phyloP scores from a whole-genome alignment of 2,888 invertebrate genomes.

The Cantharis lateralis region DNA sequence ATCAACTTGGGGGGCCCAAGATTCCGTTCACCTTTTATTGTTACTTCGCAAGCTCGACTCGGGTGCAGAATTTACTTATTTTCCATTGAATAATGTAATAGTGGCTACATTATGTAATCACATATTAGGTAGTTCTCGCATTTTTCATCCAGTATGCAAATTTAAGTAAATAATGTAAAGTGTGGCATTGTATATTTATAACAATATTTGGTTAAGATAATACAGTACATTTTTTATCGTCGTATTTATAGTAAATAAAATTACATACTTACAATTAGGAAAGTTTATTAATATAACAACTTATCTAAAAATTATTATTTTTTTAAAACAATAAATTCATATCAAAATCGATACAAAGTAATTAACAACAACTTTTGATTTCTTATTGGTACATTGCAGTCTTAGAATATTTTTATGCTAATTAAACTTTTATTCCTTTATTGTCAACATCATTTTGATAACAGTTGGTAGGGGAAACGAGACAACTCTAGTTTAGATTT shows the following conservation, averaged over 20 bases:
- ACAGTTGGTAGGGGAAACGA: background rate
- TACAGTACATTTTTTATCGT: background rate
- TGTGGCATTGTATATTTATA: background rate
- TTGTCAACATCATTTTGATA: background rate
- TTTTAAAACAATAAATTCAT: background rate
- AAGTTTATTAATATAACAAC: background rate
- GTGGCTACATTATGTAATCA: background rate
- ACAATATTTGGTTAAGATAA: constrained; percentile 2
- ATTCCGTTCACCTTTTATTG: background rate
- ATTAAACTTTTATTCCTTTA: background rate
- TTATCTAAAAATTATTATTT: background rate
- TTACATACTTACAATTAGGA: background rate
- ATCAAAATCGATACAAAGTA: background rate
- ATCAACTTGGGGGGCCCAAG: too few species aligned
- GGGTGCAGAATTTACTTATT: background rate
- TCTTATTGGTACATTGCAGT: background rate
- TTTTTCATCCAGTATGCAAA: background rate
- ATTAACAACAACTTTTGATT: background rate
- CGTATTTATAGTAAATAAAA: constrained; percentile 1
- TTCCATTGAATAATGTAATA: background rate
- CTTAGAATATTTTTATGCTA: too few species aligned
- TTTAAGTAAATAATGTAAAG: background rate
- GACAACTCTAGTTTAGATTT: background rate
- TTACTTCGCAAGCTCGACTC: background rate
- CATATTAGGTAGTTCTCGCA: background rate